These are phyloP conservation scores for Drosophila meridionalis DNA, from an alignment of 2,888 invertebrate genomes.

Conservation along the genomic window DNA sequence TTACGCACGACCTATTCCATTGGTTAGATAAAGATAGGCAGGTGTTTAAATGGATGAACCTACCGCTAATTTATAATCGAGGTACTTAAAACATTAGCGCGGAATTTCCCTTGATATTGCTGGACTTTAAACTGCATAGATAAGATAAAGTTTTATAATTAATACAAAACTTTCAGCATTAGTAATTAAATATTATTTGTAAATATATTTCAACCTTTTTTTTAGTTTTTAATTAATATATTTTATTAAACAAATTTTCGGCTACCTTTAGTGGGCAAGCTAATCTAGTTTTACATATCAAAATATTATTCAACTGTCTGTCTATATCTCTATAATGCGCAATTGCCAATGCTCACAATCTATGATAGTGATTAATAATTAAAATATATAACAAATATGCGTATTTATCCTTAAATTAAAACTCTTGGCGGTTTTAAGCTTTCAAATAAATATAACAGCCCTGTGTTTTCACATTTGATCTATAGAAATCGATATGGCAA, in stretches of 20 bases:
- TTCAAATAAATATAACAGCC: slow-evolving; percentile 11
- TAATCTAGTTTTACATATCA: neutral
- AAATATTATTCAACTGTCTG: neutral
- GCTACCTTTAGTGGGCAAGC: neutral
- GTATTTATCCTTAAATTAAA: neutral
- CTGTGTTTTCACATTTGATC: slow-evolving; percentile 16
- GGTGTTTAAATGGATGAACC: slow-evolving; percentile 17
- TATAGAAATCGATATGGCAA: slow-evolving; percentile 47
- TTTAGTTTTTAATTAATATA: neutral
- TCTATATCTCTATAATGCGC: neutral
- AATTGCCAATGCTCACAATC: neutral
- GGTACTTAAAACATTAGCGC: neutral
- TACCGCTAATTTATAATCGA: slow-evolving; percentile 29
- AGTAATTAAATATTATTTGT: neutral
- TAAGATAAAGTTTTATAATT: neutral
- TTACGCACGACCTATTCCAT: slow-evolving; percentile 11
- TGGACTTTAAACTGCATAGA: slow-evolving; percentile 15
- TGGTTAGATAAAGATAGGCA: slow-evolving; percentile 17
- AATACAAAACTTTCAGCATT: neutral
- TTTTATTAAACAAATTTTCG: neutral
- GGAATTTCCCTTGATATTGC: slow-evolving; percentile 23
- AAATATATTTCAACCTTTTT: neutral
- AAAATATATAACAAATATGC: neutral
- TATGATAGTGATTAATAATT: neutral
- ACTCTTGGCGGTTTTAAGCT: neutral